Conservation (phyloP, 2,797 vertebrate genomes). For the Rhabdophis nuchalis region DNA sequence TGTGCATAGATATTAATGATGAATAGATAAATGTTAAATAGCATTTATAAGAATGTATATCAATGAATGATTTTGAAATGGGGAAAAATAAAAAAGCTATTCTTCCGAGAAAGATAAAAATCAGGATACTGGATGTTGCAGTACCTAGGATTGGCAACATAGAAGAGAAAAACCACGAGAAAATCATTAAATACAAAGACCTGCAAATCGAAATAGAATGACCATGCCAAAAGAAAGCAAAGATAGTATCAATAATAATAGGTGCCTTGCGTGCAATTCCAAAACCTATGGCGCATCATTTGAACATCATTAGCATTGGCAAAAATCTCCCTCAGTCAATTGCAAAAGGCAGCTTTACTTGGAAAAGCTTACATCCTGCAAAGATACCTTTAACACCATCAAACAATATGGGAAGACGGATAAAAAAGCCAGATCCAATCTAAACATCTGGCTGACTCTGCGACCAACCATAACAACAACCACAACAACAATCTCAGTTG, state of each 20-base stretch:
- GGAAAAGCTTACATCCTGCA: too few relatives aligned
- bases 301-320: background rate
- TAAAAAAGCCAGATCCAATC: background rate
- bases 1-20: too few relatives aligned
- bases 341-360: too few relatives aligned
- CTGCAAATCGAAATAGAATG: background rate
- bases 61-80: too few relatives aligned
- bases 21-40: too few relatives aligned
- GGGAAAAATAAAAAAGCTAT: too few relatives aligned
- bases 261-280: too few relatives aligned
- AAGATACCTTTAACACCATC: background rate
- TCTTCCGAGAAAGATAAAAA: background rate
- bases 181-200: background rate
- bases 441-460: background rate
- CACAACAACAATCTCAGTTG: background rate
- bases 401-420: background rate
- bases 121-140: background rate
- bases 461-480: background rate
- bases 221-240: background rate
- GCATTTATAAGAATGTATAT: too few relatives aligned
- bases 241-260: background rate
- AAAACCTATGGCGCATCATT: background rate
- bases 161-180: background rate
- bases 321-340: background rate
- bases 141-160: background rate